Evolutionary conservation across 2,888 invertebrate species (phyloP), one percentile per base, ranked within the genome.

Genomic region (Epistrophella euchroma): DNA sequence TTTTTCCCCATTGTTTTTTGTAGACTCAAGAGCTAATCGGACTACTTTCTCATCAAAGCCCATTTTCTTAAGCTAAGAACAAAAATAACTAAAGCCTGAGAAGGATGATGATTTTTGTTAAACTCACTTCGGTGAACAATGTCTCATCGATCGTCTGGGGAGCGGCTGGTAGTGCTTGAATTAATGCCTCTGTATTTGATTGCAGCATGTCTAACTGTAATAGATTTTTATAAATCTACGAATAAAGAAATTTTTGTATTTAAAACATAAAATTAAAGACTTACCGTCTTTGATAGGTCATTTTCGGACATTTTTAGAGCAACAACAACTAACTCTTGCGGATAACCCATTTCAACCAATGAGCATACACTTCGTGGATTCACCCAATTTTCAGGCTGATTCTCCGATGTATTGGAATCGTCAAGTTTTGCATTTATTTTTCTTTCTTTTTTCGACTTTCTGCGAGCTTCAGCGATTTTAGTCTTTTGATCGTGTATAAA

Each of bases 241-340:
- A 22, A 25, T 95, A 19, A 13, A 52, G 9, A 52, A 0, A 35
- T 45, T 4, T n/a, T 15, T 13, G 11, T 7, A 28, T 2, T 58
- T 17, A 9, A 40, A n/a, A 25, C 4, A 64, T n/a, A 19, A 2
- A 0, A 19, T 10, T 47, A 1, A 28, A 6, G 92, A 89, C 95
- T 92, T 37, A 97, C 93, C 35, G 96, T 96, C 50, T 93, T 93
- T 0, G 94, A 93, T n/a, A 95, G 93, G 90, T 95, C 94, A 92
- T 97, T 97, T 90, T 96, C 95, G 64, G 95, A 91, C 90, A 94
- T 94, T 83, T 94, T 93, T 35, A 97, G 92, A 0, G 97, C 96
- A 4, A 92, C 90, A 0, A 94, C 91, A 0, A 95, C 95, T 9
- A 94, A 91, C 7, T 94, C 93, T 22, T 94, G 93, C 6, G 94